Base-by-base conservation (phyloP, 2,888 invertebrate species). In the Leptinotarsa rubiginosa region DNA sequence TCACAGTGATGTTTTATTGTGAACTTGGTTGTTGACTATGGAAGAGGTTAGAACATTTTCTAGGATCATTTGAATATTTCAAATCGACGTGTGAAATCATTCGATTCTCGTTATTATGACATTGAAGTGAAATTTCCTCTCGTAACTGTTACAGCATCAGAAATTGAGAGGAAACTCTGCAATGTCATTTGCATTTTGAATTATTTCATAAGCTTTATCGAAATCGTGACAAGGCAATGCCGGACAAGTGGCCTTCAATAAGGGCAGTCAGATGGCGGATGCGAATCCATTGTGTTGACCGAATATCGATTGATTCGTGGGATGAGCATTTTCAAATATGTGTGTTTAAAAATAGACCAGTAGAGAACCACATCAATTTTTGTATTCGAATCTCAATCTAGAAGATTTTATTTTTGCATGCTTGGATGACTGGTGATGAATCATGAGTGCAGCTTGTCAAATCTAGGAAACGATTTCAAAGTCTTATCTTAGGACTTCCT, bases 1-100 rank as follows among this genome's bases (percentile, higher is more conserved):
- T 4, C 56, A 16, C 20, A 20, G 56, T 56, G 25, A 68, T 68
- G 4, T 41, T 47, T 68, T 54, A 68, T 68, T 68, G 54, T 68
- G 54, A 52, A 54, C 68, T 68, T 68, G 68, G 62, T 5, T 41
- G 41, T 62, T 62, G 62, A 31, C 56, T 56, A 22, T 18, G 20
- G 22, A 56, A 3, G 56, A 56, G 56, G 22, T 62, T 62, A 20
- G 3, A 41, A 31, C n/a, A 62, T 59, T 59, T 25, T 25, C 4
- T 20, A 22, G 25, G 18, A 22, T 62, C 16, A 62, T 31, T 62
- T 62, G 12, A 62, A 41, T 31, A 5, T 31, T 62, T 16, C 62
- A 4, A 18, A n/a, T 62, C 41, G 62, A 41, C 25, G 62, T 41
- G 41, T 25, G 62, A 25, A 41, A 15, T 16, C 18, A 15, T 15